These are phyloP conservation scores for Erythrocercus mccallii DNA, from an alignment of 2,113 vertebrate species.

Conservation along the genomic window DNA sequence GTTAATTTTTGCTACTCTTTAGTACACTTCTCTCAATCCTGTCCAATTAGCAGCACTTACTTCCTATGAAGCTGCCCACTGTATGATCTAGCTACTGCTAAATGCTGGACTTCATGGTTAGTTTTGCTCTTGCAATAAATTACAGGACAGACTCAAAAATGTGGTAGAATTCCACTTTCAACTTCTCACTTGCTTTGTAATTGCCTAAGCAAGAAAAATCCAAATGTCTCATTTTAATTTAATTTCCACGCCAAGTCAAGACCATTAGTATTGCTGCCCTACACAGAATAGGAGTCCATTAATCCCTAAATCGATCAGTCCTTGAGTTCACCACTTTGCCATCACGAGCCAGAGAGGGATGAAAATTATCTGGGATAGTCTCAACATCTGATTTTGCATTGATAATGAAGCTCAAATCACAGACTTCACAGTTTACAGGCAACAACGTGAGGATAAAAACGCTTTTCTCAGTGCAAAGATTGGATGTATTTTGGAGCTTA, in stretches of 20 bases:
- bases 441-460: not conserved
- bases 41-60: not conserved
- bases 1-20: not conserved
- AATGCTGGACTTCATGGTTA: not conserved
- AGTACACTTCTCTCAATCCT: constrained; percentile 3
- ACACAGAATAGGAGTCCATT: not conserved
- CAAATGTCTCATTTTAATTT: not conserved
- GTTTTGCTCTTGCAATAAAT: not conserved
- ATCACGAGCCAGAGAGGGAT: not conserved
- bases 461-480: not conserved
- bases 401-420: not conserved
- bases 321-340: not conserved
- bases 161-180: not conserved
- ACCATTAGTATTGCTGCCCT: not conserved
- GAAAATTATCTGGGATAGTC: not conserved
- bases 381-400: not conserved
- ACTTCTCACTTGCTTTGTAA: not conserved
- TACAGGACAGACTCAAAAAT: not conserved
- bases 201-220: not conserved
- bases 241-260: not conserved
- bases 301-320: not conserved
- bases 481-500: not conserved
- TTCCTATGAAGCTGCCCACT: not conserved
- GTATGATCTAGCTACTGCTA: not conserved
- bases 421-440: not conserved